These are phyloP conservation scores for Parelbella ahira DNA, from an alignment of 2,888 invertebrate genomes.

Conservation along the genomic window DNA sequence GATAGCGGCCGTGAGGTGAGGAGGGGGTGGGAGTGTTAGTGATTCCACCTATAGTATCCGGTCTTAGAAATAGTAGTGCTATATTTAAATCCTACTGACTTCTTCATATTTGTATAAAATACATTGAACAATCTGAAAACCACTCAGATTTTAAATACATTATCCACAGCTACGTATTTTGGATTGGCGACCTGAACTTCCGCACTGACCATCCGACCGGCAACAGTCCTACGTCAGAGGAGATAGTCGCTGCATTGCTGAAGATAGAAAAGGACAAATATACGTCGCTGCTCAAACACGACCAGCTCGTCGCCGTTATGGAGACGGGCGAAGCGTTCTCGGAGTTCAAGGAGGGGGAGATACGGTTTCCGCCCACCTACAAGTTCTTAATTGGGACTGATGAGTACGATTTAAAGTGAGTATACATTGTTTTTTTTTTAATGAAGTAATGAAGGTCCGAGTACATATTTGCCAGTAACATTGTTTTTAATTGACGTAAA, in stretches of 20 bases:
- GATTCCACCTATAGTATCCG: too few species aligned
- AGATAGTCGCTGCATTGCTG: slow-evolving; percentile 83
- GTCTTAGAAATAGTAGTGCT: too few species aligned
- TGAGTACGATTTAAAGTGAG: slow-evolving; percentile 89
- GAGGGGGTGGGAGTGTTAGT: too few species aligned
- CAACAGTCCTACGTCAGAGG: slow-evolving; percentile 81
- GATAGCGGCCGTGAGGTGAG: too few species aligned
- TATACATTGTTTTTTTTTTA: too few species aligned
- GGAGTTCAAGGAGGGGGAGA: slow-evolving; percentile 86
- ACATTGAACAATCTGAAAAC: too few species aligned
- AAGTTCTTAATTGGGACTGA: slow-evolving; percentile 89
- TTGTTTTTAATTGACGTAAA: too few species aligned
- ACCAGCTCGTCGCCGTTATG: slow-evolving; percentile 88
- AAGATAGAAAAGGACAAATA: slow-evolving; percentile 84
- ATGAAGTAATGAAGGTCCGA: too few species aligned
- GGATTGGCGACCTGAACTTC: slow-evolving; percentile 96
- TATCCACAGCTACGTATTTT: slow-evolving; percentile 94
- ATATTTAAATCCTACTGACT: too few species aligned
- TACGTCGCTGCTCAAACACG: slow-evolving; percentile 84
- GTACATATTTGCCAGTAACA: too few species aligned
- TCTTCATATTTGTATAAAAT: too few species aligned
- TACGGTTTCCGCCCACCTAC: slow-evolving; percentile 92
- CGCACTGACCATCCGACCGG: slow-evolving; percentile 84
- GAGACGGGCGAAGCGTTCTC: slow-evolving; percentile 89
- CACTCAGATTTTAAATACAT: too few species aligned